Base-by-base conservation (phyloP, 2,888 invertebrate species). In the Cynaeus angustus region DNA sequence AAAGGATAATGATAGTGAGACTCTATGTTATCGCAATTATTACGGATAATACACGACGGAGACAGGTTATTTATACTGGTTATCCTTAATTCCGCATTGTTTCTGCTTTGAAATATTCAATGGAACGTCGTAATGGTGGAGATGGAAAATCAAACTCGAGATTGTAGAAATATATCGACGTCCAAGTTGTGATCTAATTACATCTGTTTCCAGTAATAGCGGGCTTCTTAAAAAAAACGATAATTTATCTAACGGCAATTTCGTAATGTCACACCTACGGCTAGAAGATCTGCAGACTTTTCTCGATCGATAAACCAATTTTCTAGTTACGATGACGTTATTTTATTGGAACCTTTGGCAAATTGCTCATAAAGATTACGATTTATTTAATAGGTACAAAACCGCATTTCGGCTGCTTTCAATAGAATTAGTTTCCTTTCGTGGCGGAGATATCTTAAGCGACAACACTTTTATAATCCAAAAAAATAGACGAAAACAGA, bases 71-170 rank as follows among this genome's bases (percentile, higher is more conserved):
- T 61, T 61, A 48, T 61, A 37, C 10, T 38, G 50, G 48, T 50
- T 48, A 38, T 50, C 48, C 48, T 61, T 45, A 48, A 61, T 61
- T 61, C 38, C 61, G 48, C 48, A 61, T 61, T 61, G 46, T 59
- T 58, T 45, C 43, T 9, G 12, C 28, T 14, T 33, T 61, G 61
- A 50, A 61, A 61, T 61, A 61, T 61, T 61, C 61, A 61, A 38
- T 37, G 50, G 48, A 37, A 53, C 13, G 56, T 41, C 41, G n/a
- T n/a, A n/a, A n/a, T n/a, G n/a, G n/a, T n/a, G n/a, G n/a, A n/a
- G n/a, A n/a, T 16, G 33, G 8, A 43, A 14, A 48, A 33, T 33
- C 33, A 7, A 6, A 28, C 5, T 28, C 28, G 21, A 21, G 10
- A 55, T 55, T 16, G 41, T 14, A 38, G 12, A 56, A 26, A 56